Evolutionary conservation across 2,888 invertebrate genomes (phyloP).

Genomic region (Spilarctia lutea): DNA sequence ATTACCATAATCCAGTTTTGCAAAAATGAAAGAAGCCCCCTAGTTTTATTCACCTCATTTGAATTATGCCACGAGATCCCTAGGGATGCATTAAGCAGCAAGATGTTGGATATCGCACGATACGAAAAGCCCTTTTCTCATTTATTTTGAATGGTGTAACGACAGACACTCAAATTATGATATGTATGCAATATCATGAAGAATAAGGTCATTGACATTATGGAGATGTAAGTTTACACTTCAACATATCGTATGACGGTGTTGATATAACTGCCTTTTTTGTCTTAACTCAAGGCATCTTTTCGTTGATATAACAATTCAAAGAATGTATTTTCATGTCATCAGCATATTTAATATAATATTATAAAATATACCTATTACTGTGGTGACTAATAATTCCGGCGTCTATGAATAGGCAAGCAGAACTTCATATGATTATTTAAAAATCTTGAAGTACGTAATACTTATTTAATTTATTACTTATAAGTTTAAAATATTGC

Average conservation of each 20-base stretch:
- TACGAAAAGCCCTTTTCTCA: slow-evolving; percentile 19
- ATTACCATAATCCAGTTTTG: slow-evolving; percentile 72
- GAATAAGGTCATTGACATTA: neutral
- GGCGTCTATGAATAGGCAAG: neutral
- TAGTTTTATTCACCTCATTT: slow-evolving; percentile 63
- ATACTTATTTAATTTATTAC: too few relatives aligned
- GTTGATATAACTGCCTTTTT: neutral
- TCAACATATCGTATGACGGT: neutral
- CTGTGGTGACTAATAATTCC: neutral
- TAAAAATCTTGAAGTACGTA: neutral
- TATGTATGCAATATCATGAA: neutral
- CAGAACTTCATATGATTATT: neutral
- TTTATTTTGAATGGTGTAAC: slow-evolving; percentile 13
- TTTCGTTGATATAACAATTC: neutral
- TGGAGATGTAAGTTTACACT: neutral
- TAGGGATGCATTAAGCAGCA: slow-evolving; percentile 58
- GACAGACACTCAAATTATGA: neutral
- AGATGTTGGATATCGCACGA: slow-evolving; percentile 19
- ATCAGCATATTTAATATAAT: neutral
- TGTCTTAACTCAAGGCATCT: neutral
- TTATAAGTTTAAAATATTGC: too few relatives aligned
- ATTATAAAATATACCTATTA: neutral
- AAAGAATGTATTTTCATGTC: neutral
- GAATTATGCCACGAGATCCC: slow-evolving; percentile 63
- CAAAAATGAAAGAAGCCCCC: slow-evolving; percentile 67